Conservation (phyloP, 2,888 invertebrate genomes). For the Nycteola revayana region DNA sequence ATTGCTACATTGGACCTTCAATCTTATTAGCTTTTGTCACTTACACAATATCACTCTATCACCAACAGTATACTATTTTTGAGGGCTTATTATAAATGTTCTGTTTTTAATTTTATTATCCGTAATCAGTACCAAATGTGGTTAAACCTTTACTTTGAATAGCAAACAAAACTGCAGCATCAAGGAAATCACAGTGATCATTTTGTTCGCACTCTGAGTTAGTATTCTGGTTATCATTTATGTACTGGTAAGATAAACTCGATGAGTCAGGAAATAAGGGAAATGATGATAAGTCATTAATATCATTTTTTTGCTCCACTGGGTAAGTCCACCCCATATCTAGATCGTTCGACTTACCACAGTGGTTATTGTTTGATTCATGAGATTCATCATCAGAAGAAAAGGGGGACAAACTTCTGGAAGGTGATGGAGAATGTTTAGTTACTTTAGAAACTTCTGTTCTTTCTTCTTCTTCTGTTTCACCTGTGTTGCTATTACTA, state of each 20-base stretch:
- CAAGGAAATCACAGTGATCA: constrained; percentile 83
- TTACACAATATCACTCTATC: too few relatives aligned
- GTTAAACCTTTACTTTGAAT: constrained; percentile 88
- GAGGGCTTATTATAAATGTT: too few relatives aligned
- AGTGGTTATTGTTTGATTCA: constrained; percentile 28
- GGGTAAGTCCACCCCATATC: constrained; percentile 46
- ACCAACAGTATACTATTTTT: too few relatives aligned
- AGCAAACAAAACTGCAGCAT: constrained; percentile 88
- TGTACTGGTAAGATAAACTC: constrained; percentile 41
- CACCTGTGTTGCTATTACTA: constrained; percentile 23
- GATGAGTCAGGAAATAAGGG: constrained; percentile 46
- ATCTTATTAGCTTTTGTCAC: too few relatives aligned
- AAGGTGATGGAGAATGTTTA: constrained; percentile 34
- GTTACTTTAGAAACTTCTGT: constrained; percentile 16
- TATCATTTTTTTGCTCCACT: constrained; percentile 29
- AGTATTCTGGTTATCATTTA: constrained; percentile 38
- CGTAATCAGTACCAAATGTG: constrained; percentile 70
- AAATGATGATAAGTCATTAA: constrained; percentile 38
- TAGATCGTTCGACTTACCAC: constrained; percentile 39
- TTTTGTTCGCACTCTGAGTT: constrained; percentile 33
- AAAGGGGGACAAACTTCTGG: constrained; percentile 39
- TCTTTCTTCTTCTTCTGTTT: constrained; percentile 18
- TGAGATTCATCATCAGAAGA: constrained; percentile 45
- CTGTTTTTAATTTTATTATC: constrained; percentile 50
- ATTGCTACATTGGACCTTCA: too few relatives aligned